Percentiles rank a stretch among this genome's conserved stretches.
Conservation (phyloP, 2,113 vertebrate genomes). For the Ophthalmolycus amberensis region DNA sequence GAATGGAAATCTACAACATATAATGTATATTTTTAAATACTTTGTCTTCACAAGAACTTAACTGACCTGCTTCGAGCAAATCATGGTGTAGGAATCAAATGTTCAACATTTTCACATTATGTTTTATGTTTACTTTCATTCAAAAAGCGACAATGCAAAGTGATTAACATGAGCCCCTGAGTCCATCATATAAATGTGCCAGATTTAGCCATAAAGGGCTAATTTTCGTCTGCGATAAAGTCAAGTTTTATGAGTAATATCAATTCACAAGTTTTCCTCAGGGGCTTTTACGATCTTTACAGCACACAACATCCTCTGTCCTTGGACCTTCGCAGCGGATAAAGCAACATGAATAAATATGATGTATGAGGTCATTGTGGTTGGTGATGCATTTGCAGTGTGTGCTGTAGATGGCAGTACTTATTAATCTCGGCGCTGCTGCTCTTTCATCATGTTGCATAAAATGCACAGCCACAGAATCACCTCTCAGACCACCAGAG, state of each 20-base stretch:
- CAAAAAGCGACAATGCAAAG: too few relatives aligned
- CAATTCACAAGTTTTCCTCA: not conserved
- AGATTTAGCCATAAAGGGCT: too few relatives aligned
- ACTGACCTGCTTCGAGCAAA: too few relatives aligned
- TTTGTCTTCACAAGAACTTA: too few relatives aligned
- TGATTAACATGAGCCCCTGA: too few relatives aligned
- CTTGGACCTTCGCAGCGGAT: not conserved
- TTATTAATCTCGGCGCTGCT: not conserved
- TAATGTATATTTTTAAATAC: too few relatives aligned
- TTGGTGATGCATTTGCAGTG: slow-evolving; percentile 1
- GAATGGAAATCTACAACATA: not conserved
- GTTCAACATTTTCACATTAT: too few relatives aligned
- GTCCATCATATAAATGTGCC: not conserved
- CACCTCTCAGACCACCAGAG: not conserved
- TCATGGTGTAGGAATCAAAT: too few relatives aligned
- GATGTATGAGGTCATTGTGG: not conserved
- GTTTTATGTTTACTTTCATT: too few relatives aligned
- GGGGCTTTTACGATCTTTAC: not conserved
- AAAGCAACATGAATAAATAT: too few relatives aligned
- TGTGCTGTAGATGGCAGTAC: slow-evolving; percentile 53
- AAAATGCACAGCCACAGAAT: not conserved
- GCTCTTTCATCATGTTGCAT: not conserved
- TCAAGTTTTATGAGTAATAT: too few relatives aligned
- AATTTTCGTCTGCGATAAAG: too few relatives aligned
- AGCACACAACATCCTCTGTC: not conserved